phyloP scores from a whole-genome alignment of 2,797 vertebrate species.

The Borostomias antarcticus region DNA sequence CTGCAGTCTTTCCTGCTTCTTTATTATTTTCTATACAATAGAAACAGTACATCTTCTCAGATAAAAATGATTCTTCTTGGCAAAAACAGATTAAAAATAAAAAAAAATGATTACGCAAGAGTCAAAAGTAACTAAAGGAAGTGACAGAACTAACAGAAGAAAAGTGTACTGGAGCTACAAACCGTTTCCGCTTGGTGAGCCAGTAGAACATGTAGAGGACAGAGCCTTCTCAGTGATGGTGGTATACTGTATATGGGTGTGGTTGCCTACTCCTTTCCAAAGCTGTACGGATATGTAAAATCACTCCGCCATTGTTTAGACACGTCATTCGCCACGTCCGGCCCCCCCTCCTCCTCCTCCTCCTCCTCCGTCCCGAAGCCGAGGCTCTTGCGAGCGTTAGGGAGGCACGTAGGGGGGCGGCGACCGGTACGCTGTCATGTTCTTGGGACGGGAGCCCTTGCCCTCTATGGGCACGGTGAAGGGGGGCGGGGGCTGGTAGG shows the following conservation, averaged over 20 bases:
- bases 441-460: constrained; percentile 98
- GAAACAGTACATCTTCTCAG: constrained; percentile 77
- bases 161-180: constrained; percentile 55
- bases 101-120: constrained; percentile 59
- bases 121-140: constrained; percentile 70
- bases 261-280: constrained; percentile 65
- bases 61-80: constrained; percentile 75
- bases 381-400: constrained; percentile 79
- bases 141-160: too few species aligned
- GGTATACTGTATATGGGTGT: constrained; percentile 60
- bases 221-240: constrained; percentile 64
- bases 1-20: constrained; percentile 70
- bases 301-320: constrained; percentile 58
- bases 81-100: constrained; percentile 56
- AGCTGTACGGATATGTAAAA: constrained; percentile 64
- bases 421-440: constrained; percentile 98
- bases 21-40: constrained; percentile 82
- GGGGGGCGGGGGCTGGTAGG: constrained; percentile 96
- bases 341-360: too few species aligned
- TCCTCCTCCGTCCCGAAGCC: constrained; percentile 39
- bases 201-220: constrained; percentile 57
- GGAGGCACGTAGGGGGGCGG: constrained; percentile 97
- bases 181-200: constrained; percentile 56
- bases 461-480: constrained; percentile 96
- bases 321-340: constrained; percentile 62